A percentile compares a stretch with the other conserved stretches of the same genome.
phyloP scores from a whole-genome alignment of 2,113 vertebrate genomes.

The Sula dactylatra region DNA sequence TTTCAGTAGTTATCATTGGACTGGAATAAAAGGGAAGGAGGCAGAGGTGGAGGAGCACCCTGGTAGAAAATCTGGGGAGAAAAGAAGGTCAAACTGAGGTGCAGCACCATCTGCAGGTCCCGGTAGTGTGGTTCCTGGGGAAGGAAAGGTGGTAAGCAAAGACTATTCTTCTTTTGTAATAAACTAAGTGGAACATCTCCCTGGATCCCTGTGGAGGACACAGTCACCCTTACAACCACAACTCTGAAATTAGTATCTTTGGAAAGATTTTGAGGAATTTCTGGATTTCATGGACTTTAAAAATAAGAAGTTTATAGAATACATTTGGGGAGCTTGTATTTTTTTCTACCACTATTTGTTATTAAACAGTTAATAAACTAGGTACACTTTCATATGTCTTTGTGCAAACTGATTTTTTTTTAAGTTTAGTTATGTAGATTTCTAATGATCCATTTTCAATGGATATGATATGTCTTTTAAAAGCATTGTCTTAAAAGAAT shows the following conservation, averaged over 20 bases:
- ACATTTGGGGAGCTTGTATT: neutral
- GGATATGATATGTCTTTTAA: neutral
- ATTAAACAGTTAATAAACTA: neutral
- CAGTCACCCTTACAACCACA: neutral
- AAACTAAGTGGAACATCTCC: neutral
- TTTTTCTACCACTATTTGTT: neutral
- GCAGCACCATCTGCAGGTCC: neutral
- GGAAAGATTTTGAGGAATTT: neutral
- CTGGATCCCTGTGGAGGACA: neutral
- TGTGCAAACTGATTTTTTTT: neutral
- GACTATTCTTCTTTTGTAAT: neutral
- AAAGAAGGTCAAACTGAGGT: neutral
- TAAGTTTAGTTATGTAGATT: neutral
- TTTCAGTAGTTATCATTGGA: neutral
- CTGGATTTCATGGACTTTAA: neutral
- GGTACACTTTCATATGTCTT: neutral
- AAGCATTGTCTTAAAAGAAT: neutral
- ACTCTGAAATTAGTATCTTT: neutral
- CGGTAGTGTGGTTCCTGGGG: fast-evolving
- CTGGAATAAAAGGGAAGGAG: neutral
- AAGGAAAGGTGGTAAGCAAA: neutral
- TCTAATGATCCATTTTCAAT: neutral
- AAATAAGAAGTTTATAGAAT: neutral
- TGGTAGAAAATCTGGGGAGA: neutral
- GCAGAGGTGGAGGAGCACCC: neutral